These are phyloP conservation scores for Siphlonurus alternatus DNA, from an alignment of 2,888 invertebrate genomes.

Conservation along the genomic window DNA sequence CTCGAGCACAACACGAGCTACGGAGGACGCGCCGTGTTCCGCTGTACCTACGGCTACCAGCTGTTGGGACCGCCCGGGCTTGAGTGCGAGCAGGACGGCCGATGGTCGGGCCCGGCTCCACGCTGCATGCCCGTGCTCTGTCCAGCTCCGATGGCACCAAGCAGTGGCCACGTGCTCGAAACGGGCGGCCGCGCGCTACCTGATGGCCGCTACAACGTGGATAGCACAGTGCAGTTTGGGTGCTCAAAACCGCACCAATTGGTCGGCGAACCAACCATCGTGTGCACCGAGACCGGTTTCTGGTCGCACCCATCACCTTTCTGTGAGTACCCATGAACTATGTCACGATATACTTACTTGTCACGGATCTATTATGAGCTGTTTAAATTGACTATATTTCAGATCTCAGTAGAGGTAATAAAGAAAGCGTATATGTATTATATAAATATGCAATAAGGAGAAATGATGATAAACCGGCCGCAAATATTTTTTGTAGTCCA, in stretches of 20 bases:
- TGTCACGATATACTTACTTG: too few relatives aligned
- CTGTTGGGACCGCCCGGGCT: constrained; percentile 58
- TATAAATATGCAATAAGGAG: too few relatives aligned
- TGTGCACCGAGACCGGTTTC: constrained; percentile 73
- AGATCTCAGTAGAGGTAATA: too few relatives aligned
- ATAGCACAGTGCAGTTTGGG: constrained; percentile 62
- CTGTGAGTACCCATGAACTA: constrained; percentile 34
- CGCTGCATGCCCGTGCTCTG: constrained; percentile 63
- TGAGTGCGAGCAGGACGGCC: constrained; percentile 61
- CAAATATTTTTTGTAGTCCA: too few relatives aligned
- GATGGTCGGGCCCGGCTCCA: constrained; percentile 63
- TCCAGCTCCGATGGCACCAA: constrained; percentile 53
- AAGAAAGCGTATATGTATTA: too few relatives aligned
- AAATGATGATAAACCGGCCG: too few relatives aligned
- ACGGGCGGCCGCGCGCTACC: constrained; percentile 30
- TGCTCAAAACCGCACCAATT: constrained; percentile 47
- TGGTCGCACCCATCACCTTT: constrained; percentile 79
- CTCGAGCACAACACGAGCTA: constrained; percentile 66
- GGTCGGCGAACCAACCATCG: constrained; percentile 61
- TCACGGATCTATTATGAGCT: too few relatives aligned
- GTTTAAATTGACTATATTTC: too few relatives aligned
- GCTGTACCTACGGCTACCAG: constrained; percentile 69
- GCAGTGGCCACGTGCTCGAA: constrained; percentile 45
- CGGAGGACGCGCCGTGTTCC: constrained; percentile 64
- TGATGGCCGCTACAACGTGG: constrained; percentile 54